Conservation (phyloP, 1,140 invertebrate species). For the Pseudomyrmex sp. region DNA sequence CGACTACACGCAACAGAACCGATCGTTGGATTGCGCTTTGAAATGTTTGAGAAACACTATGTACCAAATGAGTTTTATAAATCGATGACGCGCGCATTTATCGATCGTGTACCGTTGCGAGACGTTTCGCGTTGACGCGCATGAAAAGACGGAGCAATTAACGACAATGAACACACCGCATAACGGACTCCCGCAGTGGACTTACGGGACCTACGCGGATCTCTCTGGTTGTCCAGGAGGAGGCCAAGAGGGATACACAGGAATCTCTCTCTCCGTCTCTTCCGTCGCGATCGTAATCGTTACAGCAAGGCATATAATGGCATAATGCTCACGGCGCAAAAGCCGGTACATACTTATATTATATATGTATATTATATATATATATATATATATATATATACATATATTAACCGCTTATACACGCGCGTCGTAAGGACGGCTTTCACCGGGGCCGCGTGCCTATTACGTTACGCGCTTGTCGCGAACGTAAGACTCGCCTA, state of each 20-base stretch:
- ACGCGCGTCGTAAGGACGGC: constrained; percentile 68
- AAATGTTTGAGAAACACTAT: neutral
- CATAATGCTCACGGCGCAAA: constrained; percentile 67
- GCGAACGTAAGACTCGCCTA: constrained; percentile 70
- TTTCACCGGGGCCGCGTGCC: constrained; percentile 78
- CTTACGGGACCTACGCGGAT: constrained; percentile 26
- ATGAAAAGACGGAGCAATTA: constrained; percentile 52
- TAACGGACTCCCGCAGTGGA: constrained; percentile 42
- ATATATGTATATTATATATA: constrained; percentile 1
- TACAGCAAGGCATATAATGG: constrained; percentile 68
- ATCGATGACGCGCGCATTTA: neutral
- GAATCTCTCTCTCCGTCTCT: constrained; percentile 57
- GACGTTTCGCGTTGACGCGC: neutral
- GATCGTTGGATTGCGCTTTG: neutral
- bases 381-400: neutral
- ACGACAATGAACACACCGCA: constrained; percentile 46
- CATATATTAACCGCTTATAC: constrained; percentile 3
- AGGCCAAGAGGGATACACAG: constrained; percentile 7
- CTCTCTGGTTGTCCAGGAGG: neutral
- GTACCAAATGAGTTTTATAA: neutral
- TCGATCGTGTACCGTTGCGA: constrained; percentile 35
- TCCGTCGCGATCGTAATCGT: constrained; percentile 71
- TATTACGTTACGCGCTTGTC: constrained; percentile 76
- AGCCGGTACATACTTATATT: neutral
- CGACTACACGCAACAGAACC: neutral